Evolutionary conservation across 2,888 invertebrate species (phyloP), one percentile per base, ranked within the genome.

Genomic region (Spisula subtruncata): DNA sequence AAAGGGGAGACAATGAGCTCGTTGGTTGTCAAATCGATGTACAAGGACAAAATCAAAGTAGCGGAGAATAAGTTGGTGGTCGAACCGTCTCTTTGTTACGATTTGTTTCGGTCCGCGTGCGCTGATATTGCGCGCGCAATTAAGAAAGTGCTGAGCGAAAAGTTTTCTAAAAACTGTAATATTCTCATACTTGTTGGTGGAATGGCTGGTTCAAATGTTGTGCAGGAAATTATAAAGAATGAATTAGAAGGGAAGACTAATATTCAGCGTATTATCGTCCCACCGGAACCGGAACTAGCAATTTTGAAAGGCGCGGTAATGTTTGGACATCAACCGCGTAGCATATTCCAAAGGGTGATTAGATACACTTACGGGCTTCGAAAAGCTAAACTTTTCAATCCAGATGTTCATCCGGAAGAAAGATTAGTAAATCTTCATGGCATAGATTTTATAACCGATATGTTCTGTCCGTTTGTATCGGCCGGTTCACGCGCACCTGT

Each of bases 231-330:
- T 2, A 71, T 92, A 29, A 84, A 89, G 80, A 81, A 83, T 25
- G 92, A 92, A 60, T 89, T 92, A 18, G 92, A 92, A 86, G 88
- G 85, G 41, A 85, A 81, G n/a, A 91, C 92, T 0, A 91, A 89
- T 32, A 91, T 92, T 75, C 88, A 91, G 29, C 85, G 90, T 5
- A 92, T 92, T 10, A 86, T 92, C 29, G 92, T 92, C n/a, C 91
- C 92, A 25, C 92, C 92, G 46, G 92, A 92, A 81, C 92, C 92
- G 86, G 90, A 92, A 80, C 79, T 92, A n/a, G 91, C 91, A n/a
- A 83, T 90, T 81, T 54, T 92, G 29, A 92, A 92, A 86, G 92
- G 92, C 8, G 92, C 92, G 6, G 92, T 92, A 12, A 82, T 92
- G 79, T 92, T 92, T 48, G 92, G 92, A 16, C 92, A 92, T 81